Base-by-base conservation (phyloP, 2,113 vertebrate genomes). In the Gambusia holbrooki region DNA sequence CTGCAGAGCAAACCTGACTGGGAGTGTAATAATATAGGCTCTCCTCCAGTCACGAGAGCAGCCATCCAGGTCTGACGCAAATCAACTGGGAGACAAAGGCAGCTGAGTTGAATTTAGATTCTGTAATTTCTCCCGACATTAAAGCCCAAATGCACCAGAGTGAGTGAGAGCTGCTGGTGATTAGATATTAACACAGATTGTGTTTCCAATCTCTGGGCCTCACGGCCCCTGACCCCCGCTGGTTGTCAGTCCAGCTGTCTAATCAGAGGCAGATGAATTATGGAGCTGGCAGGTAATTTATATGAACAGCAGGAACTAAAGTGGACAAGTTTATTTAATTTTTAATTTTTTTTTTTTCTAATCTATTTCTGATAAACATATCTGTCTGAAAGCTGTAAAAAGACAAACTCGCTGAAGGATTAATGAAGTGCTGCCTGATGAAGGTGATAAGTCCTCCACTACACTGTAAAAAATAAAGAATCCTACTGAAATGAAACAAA, bases 81-180 rank as follows among this genome's bases (percentile, higher is more conserved):
- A 82, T 68, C 58, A 73, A 27, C 73, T 30, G 69, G 33, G 33
- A 79, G 27, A 29, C 32, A 32, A 28, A 54, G 54, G 72, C 69
- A 19, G 69, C 81, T 60, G 74, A 81, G 85, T 71, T 77, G 81
- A 75, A 87, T 87, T 58, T 69, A 54, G 75, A 87, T 87, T 27
- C 0, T 62, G 27, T 72, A 15, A 74, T 84, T 84, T 84, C 82
- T 81, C 84, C 45, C 15, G 13, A 22, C 71, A 33, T 62, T 30
- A 15, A 40, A 0, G 32, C 42, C 69, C 63, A 8, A 83, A 83
- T 77, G 66, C 80, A 76, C 0, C 37, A 0, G 19, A 2, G 7
- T 35, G 10, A 40, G n/a, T 0, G 29, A 15, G 58, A 7, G 71
- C 67, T 65, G 32, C 8, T 30, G 42, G 0, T 70, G 54, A 84